Evolutionary conservation across 2,888 invertebrate species (phyloP).

Genomic region (Plebejus anna): DNA sequence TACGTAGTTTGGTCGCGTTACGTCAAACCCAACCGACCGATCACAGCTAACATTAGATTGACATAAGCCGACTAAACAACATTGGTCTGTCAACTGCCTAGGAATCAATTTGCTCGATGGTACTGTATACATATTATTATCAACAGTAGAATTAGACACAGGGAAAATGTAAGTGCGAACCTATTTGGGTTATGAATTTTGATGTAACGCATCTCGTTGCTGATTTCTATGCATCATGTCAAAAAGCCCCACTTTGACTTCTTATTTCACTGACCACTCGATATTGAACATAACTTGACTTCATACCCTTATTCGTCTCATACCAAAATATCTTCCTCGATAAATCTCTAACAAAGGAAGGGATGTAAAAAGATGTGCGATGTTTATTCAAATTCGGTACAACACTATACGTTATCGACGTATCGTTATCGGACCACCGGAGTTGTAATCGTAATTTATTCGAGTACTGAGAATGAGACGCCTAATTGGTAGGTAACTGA

Average conservation of each 20-base stretch:
- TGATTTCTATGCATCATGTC: neutral
- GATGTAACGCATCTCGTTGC: too few species aligned
- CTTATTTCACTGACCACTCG: neutral
- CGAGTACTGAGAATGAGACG: neutral
- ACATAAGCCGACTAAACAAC: too few species aligned
- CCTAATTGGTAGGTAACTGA: constrained; percentile 5
- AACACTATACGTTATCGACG: constrained; percentile 2
- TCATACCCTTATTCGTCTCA: neutral
- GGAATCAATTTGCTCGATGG: too few species aligned
- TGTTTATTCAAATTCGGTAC: constrained; percentile 16
- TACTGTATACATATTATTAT: neutral
- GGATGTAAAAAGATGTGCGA: constrained; percentile 2
- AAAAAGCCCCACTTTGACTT: neutral
- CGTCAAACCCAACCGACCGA: too few species aligned
- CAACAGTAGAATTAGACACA: neutral
- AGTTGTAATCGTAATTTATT: constrained; percentile 17
- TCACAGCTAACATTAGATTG: too few species aligned
- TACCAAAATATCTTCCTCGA: neutral
- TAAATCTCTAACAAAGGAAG: neutral
- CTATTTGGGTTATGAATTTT: too few species aligned
- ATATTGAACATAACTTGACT: neutral
- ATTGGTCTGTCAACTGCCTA: too few species aligned
- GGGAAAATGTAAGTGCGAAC: too few species aligned
- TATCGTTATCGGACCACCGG: constrained; percentile 18
- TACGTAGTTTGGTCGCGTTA: too few species aligned